Evolutionary conservation across 1,140 invertebrate genomes (phyloP).

Genomic region (Physella acuta): DNA sequence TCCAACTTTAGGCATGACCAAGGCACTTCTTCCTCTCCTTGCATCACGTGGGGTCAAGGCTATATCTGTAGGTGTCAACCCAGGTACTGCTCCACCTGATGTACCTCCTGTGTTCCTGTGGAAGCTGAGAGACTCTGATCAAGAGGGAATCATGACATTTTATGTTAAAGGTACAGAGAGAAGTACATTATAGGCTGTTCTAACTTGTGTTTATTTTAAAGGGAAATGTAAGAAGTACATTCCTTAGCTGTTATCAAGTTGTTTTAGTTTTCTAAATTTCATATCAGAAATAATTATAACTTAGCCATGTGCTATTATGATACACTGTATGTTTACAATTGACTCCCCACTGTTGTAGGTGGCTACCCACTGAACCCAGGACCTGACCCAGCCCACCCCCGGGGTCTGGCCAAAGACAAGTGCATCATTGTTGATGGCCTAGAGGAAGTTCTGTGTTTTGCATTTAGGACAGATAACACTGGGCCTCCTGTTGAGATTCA

Average conservation of each 20-base stretch:
- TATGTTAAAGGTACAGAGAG: slow-evolving; percentile 44
- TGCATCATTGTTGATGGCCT: slow-evolving; percentile 38
- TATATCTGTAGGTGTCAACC: slow-evolving; percentile 52
- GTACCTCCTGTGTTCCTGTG: slow-evolving; percentile 48
- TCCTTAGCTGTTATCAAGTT: background rate
- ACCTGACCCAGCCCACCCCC: slow-evolving; percentile 32
- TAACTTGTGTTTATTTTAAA: too few relatives aligned
- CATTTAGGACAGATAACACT: slow-evolving; percentile 50
- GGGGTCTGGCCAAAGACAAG: slow-evolving; percentile 43
- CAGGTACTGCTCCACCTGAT: slow-evolving; percentile 43
- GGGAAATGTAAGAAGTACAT: too few relatives aligned
- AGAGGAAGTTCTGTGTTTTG: slow-evolving; percentile 46
- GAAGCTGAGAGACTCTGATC: slow-evolving; percentile 33
- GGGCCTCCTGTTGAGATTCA: slow-evolving; percentile 42
- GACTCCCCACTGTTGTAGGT: too few relatives aligned
- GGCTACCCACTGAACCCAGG: slow-evolving; percentile 44
- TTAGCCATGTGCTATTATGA: too few relatives aligned
- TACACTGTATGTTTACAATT: too few relatives aligned
- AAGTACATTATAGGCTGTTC: too few relatives aligned
- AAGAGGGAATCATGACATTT: slow-evolving; percentile 36
- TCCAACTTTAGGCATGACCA: slow-evolving; percentile 52
- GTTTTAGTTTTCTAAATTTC: too few relatives aligned
- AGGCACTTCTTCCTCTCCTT: slow-evolving; percentile 42
- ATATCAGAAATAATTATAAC: too few relatives aligned
- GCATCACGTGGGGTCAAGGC: slow-evolving; percentile 36